These are phyloP conservation scores for Spondyliosoma cantharus DNA, from an alignment of 2,797 vertebrate species.

Conservation along the genomic window DNA sequence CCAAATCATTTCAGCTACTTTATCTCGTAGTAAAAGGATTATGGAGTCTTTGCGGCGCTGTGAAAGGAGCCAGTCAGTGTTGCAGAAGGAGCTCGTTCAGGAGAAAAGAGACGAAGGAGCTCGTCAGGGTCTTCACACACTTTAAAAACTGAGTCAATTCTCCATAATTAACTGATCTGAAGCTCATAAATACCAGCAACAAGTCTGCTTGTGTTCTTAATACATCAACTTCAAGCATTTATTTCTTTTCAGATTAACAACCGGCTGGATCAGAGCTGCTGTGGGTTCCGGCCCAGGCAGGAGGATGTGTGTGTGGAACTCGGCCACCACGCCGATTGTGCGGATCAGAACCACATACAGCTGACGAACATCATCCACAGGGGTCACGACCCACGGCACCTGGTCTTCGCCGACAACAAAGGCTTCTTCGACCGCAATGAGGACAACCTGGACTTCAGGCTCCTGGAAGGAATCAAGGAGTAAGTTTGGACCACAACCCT, in stretches of 20 bases:
- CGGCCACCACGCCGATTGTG: conserved; percentile 82
- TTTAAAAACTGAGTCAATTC: neutral
- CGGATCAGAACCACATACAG: conserved; percentile 78
- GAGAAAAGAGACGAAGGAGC: neutral
- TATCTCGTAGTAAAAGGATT: neutral
- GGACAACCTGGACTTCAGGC: conserved; percentile 95
- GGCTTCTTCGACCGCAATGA: conserved; percentile 95
- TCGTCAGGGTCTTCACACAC: neutral
- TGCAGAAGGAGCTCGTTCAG: neutral
- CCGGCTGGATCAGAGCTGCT: conserved; percentile 93
- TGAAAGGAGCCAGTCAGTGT: neutral
- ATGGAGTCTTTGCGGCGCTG: neutral
- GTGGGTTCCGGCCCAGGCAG: conserved; percentile 92
- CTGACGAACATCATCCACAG: conserved; percentile 90
- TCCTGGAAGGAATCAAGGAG: conserved; percentile 95
- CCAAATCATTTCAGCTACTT: neutral
- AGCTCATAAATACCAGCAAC: neutral
- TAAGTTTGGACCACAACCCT: conserved; percentile 77
- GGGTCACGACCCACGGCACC: conserved; percentile 84
- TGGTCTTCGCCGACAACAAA: conserved; percentile 92
- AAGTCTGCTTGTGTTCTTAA: neutral
- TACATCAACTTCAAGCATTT: too few relatives aligned
- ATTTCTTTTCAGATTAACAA: conserved; percentile 87
- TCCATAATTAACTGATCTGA: neutral
- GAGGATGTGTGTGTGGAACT: conserved; percentile 88